Conservation (phyloP, 37 sponge, comb jelly and placozoan species). For the Agelas oroides region DNA sequence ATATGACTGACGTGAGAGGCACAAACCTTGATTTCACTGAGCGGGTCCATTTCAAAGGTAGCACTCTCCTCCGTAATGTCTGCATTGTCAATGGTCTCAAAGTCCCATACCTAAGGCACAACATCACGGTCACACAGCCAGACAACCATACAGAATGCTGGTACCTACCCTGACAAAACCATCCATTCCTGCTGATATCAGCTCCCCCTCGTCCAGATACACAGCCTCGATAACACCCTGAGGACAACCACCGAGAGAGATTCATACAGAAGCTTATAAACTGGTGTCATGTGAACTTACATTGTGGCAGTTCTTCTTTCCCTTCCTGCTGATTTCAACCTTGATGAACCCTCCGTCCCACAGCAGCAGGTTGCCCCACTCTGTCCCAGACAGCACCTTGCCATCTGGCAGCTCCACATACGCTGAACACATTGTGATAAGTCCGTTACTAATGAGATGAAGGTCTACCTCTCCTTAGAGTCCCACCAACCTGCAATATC, state of each 20-base stretch:
- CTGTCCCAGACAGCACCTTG: slow-evolving; percentile 97
- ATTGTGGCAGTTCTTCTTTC: slow-evolving; percentile 94
- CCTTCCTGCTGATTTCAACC: slow-evolving; percentile 90
- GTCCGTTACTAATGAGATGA: neutral
- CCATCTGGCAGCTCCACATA: slow-evolving; percentile 99
- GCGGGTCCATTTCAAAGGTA: slow-evolving; percentile 95
- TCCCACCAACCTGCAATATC: slow-evolving; percentile 71
- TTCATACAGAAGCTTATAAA: neutral
- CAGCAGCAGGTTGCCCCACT: slow-evolving; percentile 99
- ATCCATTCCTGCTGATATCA: slow-evolving; percentile 95
- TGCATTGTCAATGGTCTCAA: slow-evolving; percentile 98
- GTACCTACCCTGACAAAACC: slow-evolving; percentile 85
- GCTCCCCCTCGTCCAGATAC: slow-evolving; percentile 96
- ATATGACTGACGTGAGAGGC: neutral
- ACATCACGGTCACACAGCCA: too few relatives aligned
- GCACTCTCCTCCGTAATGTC: slow-evolving; percentile 96
- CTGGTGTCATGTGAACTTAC: slow-evolving; percentile 33
- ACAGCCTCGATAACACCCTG: slow-evolving; percentile 93
- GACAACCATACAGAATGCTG: too few relatives aligned
- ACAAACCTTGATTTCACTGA: slow-evolving; percentile 89
- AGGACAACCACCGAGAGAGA: too few relatives aligned
- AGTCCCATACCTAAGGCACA: slow-evolving; percentile 94
- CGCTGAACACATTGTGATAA: slow-evolving; percentile 67
- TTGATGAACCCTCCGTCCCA: slow-evolving; percentile 99
- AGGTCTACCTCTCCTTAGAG: slow-evolving; percentile 15